Conservation (phyloP, 2,888 invertebrate genomes). For the Diplolepis rosae region DNA sequence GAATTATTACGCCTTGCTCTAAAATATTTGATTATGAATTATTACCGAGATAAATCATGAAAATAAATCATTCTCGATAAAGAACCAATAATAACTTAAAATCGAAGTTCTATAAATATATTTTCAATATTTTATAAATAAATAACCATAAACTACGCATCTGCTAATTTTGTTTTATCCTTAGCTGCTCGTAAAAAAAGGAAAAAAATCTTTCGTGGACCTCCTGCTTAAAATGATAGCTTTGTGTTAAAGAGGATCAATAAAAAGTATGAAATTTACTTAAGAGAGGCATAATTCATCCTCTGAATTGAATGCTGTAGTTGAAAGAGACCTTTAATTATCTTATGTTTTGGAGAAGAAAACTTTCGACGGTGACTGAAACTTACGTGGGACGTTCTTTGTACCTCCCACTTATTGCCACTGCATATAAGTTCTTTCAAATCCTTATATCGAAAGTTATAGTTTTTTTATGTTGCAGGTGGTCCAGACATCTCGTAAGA, state of each 20-base stretch:
- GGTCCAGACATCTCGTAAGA: background rate
- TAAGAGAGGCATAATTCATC: background rate
- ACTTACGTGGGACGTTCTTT: constrained; percentile 14
- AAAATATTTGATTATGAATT: no score
- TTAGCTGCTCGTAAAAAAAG: background rate
- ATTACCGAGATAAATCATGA: no score
- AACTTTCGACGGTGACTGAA: constrained; percentile 16
- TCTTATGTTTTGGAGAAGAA: background rate
- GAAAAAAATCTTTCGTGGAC: background rate
- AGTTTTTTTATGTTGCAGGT: background rate
- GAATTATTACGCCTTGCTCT: no score
- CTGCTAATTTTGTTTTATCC: background rate
- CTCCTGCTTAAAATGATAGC: background rate
- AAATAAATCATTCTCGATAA: no score
- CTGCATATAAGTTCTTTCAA: background rate
- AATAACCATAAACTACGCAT: background rate
- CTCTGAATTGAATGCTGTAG: background rate
- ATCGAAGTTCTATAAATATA: no score
- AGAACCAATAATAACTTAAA: no score
- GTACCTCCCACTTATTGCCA: constrained; percentile 16
- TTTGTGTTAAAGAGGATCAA: background rate
- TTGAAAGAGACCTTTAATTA: constrained; percentile 16
- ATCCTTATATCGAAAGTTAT: constrained; percentile 5
- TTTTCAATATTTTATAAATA: no score
- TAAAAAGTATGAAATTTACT: background rate